Evolutionary conservation across 1,140 invertebrate genomes (phyloP), one percentile per base, ranked within the genome.

Genomic region (Temnothorax curvispinosus): DNA sequence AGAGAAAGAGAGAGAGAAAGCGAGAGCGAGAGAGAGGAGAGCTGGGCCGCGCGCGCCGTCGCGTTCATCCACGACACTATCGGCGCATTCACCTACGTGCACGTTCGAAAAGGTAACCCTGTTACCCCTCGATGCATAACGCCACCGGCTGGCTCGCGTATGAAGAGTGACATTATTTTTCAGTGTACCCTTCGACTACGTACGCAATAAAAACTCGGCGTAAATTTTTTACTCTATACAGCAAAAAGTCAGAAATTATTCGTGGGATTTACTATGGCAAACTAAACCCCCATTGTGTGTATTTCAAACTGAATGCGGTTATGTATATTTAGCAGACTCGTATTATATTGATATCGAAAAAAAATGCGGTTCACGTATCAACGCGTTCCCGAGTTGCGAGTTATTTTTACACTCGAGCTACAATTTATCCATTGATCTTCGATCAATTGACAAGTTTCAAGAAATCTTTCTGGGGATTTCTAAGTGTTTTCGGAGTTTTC

Each of bases 101-200:
- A 69, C 67, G 75, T 74, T 52, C 74, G 84, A 86, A 88, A 88
- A 81, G 78, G 74, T 84, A 60, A 86, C 38, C 75, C 44, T 72
- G 74, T 85, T 67, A 74, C 60, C 41, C n/a, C 56, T 71, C 60
- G 54, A 77, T 62, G 54, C 80, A 54, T 82, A 71, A 87, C 71
- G 54, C 62, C n/a, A 38, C 38, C 60, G 38, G 56, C 67, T 72
- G 35, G 9, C 58, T 65, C 76, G 47, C 52, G 65, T 71, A 69
- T 69, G 77, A 80, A 56, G 65, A 81, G 78, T 81, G 78, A 81
- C 64, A 67, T 81, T 71, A 81, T 81, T 81, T 81, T 81, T 81
- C 64, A 56, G 15, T 44, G 35, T 44, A 56, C 50, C 50, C 56
- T 41, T 6, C 64, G 38, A 32, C 32, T 69, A 69, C 50, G 78